Conservation (phyloP, 2,888 invertebrate genomes). For the Cephus spinipes region DNA sequence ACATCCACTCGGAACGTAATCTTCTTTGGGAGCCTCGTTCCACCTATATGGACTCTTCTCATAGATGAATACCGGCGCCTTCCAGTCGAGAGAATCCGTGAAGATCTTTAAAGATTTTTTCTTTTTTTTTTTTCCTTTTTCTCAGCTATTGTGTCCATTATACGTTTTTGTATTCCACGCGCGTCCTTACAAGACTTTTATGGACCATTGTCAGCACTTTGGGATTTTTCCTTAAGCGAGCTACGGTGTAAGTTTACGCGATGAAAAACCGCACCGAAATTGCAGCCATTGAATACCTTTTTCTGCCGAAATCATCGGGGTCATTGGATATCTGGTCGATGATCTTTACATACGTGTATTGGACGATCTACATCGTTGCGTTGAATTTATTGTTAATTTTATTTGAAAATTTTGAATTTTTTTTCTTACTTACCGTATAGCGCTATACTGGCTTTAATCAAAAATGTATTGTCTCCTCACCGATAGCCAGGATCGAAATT, state of each 20-base stretch:
- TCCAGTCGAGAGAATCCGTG: slow-evolving; percentile 33
- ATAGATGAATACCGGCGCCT: slow-evolving; percentile 44
- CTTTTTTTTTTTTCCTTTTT: slow-evolving; percentile 15
- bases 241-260: slow-evolving; percentile 47
- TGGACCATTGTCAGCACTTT: background rate
- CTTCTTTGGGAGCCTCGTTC: slow-evolving; percentile 19
- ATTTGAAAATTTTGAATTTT: too few relatives aligned
- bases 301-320: too few relatives aligned
- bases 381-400: too few relatives aligned
- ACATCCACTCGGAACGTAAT: slow-evolving; percentile 52
- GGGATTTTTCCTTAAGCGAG: background rate
- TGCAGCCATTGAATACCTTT: slow-evolving; percentile 17
- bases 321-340: slow-evolving; percentile 27
- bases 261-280: slow-evolving; percentile 45
- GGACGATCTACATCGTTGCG: too few relatives aligned
- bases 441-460: too few relatives aligned
- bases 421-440: too few relatives aligned
- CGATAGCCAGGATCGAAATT: background rate
- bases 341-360: too few relatives aligned
- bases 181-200: slow-evolving; percentile 39
- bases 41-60: slow-evolving; percentile 35
- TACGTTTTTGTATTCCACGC: slow-evolving; percentile 45
- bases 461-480: too few relatives aligned
- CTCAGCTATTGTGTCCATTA: slow-evolving; percentile 49
- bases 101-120: slow-evolving; percentile 16